Evolutionary conservation across 53 echinoderm and acorn worm genomes (phyloP).

Genomic region (Stichopus horrens): DNA sequence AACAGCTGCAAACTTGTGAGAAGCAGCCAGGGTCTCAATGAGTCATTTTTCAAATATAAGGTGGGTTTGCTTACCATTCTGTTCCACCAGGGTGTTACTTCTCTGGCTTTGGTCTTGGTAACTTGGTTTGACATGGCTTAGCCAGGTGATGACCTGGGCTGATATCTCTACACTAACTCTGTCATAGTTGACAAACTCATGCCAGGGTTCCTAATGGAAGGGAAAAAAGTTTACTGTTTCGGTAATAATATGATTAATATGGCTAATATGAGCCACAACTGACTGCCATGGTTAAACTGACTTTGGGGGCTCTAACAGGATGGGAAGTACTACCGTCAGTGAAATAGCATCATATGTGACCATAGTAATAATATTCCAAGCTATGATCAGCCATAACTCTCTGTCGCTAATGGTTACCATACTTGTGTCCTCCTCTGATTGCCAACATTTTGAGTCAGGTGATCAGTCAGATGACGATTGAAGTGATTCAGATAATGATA

Average conservation of each 20-base stretch:
- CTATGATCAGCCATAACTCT: too few relatives aligned
- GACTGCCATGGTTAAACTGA: not conserved
- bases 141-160: constrained; percentile 69
- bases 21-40: too few relatives aligned
- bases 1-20: too few relatives aligned
- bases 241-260: not conserved
- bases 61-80: constrained; percentile 1
- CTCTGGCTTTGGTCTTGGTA: constrained; percentile 30
- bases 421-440: too few relatives aligned
- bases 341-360: too few relatives aligned
- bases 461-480: too few relatives aligned
- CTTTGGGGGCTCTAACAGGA: too few relatives aligned
- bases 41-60: not conserved
- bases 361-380: too few relatives aligned
- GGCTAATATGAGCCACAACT: not conserved
- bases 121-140: constrained; percentile 47
- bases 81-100: constrained; percentile 14
- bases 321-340: too few relatives aligned
- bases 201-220: constrained; percentile 71
- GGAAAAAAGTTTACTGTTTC: not conserved
- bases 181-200: constrained; percentile 75
- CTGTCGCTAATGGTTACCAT: too few relatives aligned
- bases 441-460: too few relatives aligned
- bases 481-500: too few relatives aligned
- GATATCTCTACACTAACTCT: constrained; percentile 58